phyloP scores from a whole-genome alignment of 2,113 vertebrate genomes.

The Xiphophorus maculatus region DNA sequence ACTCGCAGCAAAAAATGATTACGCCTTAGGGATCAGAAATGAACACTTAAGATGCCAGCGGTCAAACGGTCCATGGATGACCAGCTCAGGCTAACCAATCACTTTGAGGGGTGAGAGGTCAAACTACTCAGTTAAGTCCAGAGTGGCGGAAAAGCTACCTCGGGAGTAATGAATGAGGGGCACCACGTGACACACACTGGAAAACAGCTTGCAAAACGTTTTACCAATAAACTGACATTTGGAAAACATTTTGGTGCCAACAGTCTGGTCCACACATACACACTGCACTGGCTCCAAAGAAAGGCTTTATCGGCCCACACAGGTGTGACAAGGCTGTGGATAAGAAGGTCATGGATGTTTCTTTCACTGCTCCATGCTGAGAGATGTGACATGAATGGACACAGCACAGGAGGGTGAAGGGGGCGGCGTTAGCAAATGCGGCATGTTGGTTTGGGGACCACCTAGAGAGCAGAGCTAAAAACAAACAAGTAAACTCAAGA shows the following conservation, averaged over 20 bases:
- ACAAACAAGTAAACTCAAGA: slow-evolving; percentile 5
- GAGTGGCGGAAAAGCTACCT: slow-evolving; percentile 41
- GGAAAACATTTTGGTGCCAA: slow-evolving; percentile 6
- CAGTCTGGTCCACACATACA: slow-evolving; percentile 40
- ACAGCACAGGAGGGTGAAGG: slow-evolving; percentile 4
- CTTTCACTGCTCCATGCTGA: slow-evolving; percentile 53
- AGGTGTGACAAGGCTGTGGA: slow-evolving; percentile 62
- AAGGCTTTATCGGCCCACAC: slow-evolving; percentile 36
- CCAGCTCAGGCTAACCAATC: slow-evolving; percentile 59
- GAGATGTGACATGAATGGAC: slow-evolving; percentile 49
- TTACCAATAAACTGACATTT: slow-evolving; percentile 10
- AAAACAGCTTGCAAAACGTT: slow-evolving; percentile 55
- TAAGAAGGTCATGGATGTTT: slow-evolving; percentile 50
- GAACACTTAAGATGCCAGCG: slow-evolving; percentile 71
- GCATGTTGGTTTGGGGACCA: slow-evolving; percentile 56
- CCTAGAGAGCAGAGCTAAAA: slow-evolving; percentile 46
- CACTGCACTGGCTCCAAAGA: slow-evolving; percentile 14
- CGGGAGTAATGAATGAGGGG: slow-evolving; percentile 29
- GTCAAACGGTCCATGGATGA: slow-evolving; percentile 64
- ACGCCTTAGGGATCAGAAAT: slow-evolving; percentile 59
- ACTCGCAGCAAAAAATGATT: slow-evolving; percentile 50
- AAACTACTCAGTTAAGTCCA: slow-evolving; percentile 57
- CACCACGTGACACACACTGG: slow-evolving; percentile 13
- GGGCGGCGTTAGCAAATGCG: slow-evolving; percentile 25
- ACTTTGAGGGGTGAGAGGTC: slow-evolving; percentile 63